phyloP scores from a whole-genome alignment of 1,140 invertebrate genomes.

The Danaus melanippus region DNA sequence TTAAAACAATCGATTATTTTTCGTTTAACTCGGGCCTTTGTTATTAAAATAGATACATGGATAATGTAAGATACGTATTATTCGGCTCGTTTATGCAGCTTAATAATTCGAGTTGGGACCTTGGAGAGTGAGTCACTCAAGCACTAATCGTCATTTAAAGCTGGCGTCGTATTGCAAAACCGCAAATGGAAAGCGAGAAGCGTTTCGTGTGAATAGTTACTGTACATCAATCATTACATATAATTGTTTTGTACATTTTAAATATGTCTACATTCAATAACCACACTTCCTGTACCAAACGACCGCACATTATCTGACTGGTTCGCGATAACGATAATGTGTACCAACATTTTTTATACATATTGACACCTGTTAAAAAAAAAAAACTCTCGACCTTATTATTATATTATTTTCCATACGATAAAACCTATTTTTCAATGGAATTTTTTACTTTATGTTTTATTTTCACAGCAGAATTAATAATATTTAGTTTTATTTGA shows the following conservation, averaged over 20 bases:
- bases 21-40: too few relatives aligned
- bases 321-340: slow-evolving; percentile 31
- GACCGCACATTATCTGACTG: slow-evolving; percentile 33
- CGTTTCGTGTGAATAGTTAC: background rate
- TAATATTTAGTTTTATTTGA: too few relatives aligned
- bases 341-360: slow-evolving; percentile 12
- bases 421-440: too few relatives aligned
- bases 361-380: slow-evolving; percentile 3
- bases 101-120: slow-evolving; percentile 38
- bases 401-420: too few relatives aligned
- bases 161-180: slow-evolving; percentile 29
- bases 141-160: slow-evolving; percentile 35
- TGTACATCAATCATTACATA: background rate
- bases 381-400: too few relatives aligned
- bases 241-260: background rate
- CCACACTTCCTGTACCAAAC: slow-evolving; percentile 11
- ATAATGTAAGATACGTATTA: slow-evolving; percentile 6
- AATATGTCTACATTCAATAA: background rate
- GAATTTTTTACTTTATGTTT: too few relatives aligned
- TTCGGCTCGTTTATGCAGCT: slow-evolving; percentile 35
- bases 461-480: too few relatives aligned
- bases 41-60: too few relatives aligned
- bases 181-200: slow-evolving; percentile 28
- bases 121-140: slow-evolving; percentile 38
- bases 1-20: too few relatives aligned